Percentiles rank a stretch among this genome's conserved stretches.
Evolutionary conservation across 2,113 vertebrate genomes (phyloP).

Genomic region (Oryzias melastigma): DNA sequence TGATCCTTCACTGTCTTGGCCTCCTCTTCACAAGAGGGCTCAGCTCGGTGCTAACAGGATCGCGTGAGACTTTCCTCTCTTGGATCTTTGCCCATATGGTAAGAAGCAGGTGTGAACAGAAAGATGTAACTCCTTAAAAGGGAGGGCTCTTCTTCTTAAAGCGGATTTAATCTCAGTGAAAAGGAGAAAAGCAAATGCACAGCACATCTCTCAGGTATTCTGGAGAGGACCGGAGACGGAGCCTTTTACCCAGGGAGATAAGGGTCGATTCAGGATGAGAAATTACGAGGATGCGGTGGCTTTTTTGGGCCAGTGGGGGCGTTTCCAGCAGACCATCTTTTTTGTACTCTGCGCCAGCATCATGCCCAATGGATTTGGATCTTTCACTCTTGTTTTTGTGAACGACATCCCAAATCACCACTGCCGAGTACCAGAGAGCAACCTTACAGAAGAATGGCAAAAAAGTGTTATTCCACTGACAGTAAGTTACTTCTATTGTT

Average conservation of each 20-base stretch:
- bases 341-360: constrained; percentile 54
- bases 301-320: constrained; percentile 75
- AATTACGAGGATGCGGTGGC: constrained; percentile 72
- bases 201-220: background rate
- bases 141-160: too few species aligned
- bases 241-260: background rate
- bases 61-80: too few species aligned
- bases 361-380: constrained; percentile 58
- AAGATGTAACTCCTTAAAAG: too few species aligned
- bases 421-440: constrained; percentile 56
- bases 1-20: too few species aligned
- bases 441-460: constrained; percentile 58
- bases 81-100: too few species aligned
- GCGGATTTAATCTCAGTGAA: too few species aligned
- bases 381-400: constrained; percentile 57
- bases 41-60: too few species aligned
- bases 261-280: constrained; percentile 27
- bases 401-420: constrained; percentile 53
- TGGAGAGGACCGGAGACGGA: background rate
- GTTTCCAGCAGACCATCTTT: constrained; percentile 76
- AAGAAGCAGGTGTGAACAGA: too few species aligned
- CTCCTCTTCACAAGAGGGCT: too few species aligned
- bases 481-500: constrained; percentile 21
- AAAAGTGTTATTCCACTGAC: constrained; percentile 48
- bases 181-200: too few species aligned